These are phyloP conservation scores for Turnix velox DNA, from an alignment of 2,113 vertebrate genomes.

Conservation along the genomic window DNA sequence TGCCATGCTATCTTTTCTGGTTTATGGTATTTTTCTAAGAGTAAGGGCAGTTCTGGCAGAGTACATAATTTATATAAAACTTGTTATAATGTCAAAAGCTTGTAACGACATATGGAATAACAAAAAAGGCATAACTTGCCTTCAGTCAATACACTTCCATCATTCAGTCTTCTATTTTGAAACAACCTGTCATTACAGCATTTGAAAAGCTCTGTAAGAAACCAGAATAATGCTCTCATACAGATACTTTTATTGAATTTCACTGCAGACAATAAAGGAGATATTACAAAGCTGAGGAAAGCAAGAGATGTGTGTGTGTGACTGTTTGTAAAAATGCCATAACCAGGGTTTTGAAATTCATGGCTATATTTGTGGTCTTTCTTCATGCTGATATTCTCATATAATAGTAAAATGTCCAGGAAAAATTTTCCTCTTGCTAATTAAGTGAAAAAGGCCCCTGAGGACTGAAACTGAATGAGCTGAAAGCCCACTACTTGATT, in stretches of 20 bases:
- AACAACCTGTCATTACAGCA: background rate
- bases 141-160: background rate
- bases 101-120: background rate
- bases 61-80: background rate
- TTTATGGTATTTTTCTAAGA: background rate
- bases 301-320: accelerated
- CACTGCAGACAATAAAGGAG: background rate
- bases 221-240: background rate
- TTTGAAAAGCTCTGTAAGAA: background rate
- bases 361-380: background rate
- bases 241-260: background rate
- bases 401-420: background rate
- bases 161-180: background rate
- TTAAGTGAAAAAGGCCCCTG: background rate
- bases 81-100: background rate
- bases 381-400: background rate
- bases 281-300: background rate
- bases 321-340: background rate
- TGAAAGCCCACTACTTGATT: background rate
- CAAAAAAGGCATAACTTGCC: background rate
- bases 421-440: background rate
- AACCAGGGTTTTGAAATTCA: background rate
- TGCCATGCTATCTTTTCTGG: background rate
- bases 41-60: background rate
- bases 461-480: background rate